Evolutionary conservation across 2,113 vertebrate species (phyloP).

Genomic region (Otolemur garnettii): DNA sequence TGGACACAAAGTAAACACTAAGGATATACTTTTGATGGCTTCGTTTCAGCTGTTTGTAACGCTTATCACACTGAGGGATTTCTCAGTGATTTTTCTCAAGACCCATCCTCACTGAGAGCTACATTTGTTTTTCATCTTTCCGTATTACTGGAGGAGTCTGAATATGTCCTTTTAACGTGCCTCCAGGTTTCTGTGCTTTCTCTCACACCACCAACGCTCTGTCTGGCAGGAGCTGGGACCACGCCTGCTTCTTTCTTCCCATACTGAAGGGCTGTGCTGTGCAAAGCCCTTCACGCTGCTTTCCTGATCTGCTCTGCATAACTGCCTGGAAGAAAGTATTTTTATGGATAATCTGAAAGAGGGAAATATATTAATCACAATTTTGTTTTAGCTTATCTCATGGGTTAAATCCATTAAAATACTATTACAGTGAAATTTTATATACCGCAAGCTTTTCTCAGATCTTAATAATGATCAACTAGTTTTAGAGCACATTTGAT

Average conservation of each 20-base stretch:
- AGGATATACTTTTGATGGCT: conserved; percentile 40
- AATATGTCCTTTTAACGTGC: conserved; percentile 78
- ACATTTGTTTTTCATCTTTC: conserved; percentile 75
- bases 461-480: conserved; percentile 17
- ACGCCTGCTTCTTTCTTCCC: conserved; percentile 77
- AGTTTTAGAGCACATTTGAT: conserved; percentile 58
- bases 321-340: conserved; percentile 68
- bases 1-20: conserved; percentile 16
- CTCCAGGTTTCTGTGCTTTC: conserved; percentile 80
- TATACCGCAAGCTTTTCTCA: conserved; percentile 3
- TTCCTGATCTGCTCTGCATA: conserved; percentile 74
- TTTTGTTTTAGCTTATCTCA: conserved; percentile 58
- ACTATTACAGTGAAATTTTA: conserved; percentile 44
- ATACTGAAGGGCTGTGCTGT: conserved; percentile 63
- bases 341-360: conserved; percentile 72
- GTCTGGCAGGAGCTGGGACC: conserved; percentile 80
- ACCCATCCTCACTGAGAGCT: conserved; percentile 50
- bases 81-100: conserved; percentile 59
- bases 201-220: conserved; percentile 82
- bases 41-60: conserved; percentile 68
- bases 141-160: conserved; percentile 69
- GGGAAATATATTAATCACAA: conserved; percentile 52
- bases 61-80: conserved; percentile 68
- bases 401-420: conserved; percentile 65
- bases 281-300: conserved; percentile 69